Conservation (phyloP, 2,113 vertebrate species). For the Embiotoca jacksoni region DNA sequence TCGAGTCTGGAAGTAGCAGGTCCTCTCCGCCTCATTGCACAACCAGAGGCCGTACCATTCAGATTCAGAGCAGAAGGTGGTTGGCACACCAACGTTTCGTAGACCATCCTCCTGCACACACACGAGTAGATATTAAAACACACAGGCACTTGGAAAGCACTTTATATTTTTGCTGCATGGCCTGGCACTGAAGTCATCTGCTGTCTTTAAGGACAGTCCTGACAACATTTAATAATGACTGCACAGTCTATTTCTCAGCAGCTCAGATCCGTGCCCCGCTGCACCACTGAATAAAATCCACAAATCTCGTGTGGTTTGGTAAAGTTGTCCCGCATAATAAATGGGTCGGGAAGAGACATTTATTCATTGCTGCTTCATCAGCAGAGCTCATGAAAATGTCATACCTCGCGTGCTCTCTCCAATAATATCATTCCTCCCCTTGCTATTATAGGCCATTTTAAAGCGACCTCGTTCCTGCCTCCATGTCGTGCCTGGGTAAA, state of each 20-base stretch:
- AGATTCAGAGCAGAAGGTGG: conserved; percentile 66
- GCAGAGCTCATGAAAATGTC: conserved; percentile 72
- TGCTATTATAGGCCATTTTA: conserved; percentile 47
- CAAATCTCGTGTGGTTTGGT: conserved; percentile 44
- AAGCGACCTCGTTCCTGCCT: conserved; percentile 58
- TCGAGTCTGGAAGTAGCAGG: conserved; percentile 77
- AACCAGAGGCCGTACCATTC: conserved; percentile 71
- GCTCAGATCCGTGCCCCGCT: conserved; percentile 15
- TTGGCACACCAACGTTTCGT: conserved; percentile 45
- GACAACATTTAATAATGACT: conserved; percentile 54
- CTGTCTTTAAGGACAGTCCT: conserved; percentile 49
- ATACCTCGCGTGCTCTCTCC: conserved; percentile 40
- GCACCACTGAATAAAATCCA: conserved; percentile 19
- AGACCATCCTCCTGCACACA: neutral
- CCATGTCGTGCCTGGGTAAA: conserved; percentile 24
- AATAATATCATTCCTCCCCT: conserved; percentile 56
- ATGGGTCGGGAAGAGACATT: conserved; percentile 61
- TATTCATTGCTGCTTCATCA: conserved; percentile 64
- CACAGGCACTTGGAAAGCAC: conserved; percentile 11
- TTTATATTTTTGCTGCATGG: neutral
- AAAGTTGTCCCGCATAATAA: conserved; percentile 57
- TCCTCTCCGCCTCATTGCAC: conserved; percentile 77
- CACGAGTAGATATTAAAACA: neutral
- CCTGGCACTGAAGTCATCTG: conserved; percentile 50
- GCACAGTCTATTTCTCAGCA: conserved; percentile 52